Percentiles rank a stretch among this genome's conserved stretches.
These are phyloP conservation scores for Aurelia coerulea DNA, from an alignment of 30 jellyfish, hydroid and myxozoan species.

Conservation along the genomic window DNA sequence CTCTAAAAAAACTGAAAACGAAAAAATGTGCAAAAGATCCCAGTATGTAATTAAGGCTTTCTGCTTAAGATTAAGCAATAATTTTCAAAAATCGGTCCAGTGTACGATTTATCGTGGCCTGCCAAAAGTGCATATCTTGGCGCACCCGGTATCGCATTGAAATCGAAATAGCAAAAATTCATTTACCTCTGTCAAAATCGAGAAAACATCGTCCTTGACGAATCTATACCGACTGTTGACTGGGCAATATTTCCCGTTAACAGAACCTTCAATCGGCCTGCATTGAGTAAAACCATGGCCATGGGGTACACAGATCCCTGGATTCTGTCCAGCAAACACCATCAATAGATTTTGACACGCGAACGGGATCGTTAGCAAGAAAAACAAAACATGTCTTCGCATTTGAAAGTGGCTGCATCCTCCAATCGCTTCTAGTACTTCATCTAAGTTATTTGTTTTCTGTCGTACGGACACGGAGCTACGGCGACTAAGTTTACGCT, in stretches of 20 bases:
- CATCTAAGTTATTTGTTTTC: slow-evolving; percentile 54
- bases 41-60: too few relatives aligned
- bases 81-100: too few relatives aligned
- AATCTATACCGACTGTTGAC: slow-evolving; percentile 11
- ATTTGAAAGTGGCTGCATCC: slow-evolving; percentile 72
- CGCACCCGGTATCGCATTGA: too few relatives aligned
- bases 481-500: slow-evolving; percentile 40
- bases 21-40: too few relatives aligned
- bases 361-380: slow-evolving; percentile 57
- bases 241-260: slow-evolving; percentile 15
- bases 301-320: slow-evolving; percentile 28
- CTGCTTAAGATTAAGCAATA: too few relatives aligned
- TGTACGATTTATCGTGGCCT: too few relatives aligned
- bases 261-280: neutral
- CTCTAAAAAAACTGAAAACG: too few relatives aligned
- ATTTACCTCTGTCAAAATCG: slow-evolving; percentile 56
- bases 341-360: slow-evolving; percentile 57
- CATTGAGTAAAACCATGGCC: slow-evolving; percentile 12
- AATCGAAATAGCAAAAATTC: too few relatives aligned
- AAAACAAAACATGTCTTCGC: slow-evolving; percentile 63
- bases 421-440: slow-evolving; percentile 61
- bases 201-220: slow-evolving; percentile 28
- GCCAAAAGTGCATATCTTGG: too few relatives aligned
- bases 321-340: slow-evolving; percentile 56
- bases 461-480: slow-evolving; percentile 28